Conservation (phyloP, 2,113 vertebrate species). For the Tenrec ecaudatus region DNA sequence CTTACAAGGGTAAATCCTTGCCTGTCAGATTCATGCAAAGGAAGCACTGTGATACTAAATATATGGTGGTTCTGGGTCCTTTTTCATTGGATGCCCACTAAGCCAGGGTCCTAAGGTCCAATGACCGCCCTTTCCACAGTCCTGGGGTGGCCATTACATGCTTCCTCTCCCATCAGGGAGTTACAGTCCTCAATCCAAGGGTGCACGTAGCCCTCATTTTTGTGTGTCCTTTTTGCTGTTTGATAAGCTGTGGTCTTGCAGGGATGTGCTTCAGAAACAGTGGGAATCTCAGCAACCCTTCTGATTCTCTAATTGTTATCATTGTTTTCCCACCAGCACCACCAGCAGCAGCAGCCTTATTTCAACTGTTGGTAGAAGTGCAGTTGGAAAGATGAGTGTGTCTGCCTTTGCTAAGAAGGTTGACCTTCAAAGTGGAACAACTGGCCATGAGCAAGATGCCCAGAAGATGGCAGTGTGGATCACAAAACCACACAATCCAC, state of each 20-base stretch:
- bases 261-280: neutral
- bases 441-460: neutral
- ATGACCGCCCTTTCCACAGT: too few species aligned
- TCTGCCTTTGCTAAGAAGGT: neutral
- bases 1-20: too few species aligned
- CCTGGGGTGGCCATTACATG: too few species aligned
- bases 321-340: too few species aligned
- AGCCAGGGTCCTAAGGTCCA: too few species aligned
- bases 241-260: neutral
- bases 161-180: too few species aligned
- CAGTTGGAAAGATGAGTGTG: neutral
- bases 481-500: neutral
- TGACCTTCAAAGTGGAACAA: neutral
- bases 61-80: too few species aligned
- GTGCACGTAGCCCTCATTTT: neutral
- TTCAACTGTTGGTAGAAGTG: neutral
- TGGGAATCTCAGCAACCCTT: neutral
- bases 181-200: too few species aligned
- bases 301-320: neutral
- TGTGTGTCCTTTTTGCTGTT: neutral
- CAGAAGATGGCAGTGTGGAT: slow-evolving; percentile 79
- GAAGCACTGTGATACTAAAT: too few species aligned
- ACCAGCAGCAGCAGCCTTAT: neutral
- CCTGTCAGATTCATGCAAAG: too few species aligned
- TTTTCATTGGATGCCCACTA: too few species aligned